phyloP scores from a whole-genome alignment of 2,797 vertebrate species.

The Crenichthys baileyi region DNA sequence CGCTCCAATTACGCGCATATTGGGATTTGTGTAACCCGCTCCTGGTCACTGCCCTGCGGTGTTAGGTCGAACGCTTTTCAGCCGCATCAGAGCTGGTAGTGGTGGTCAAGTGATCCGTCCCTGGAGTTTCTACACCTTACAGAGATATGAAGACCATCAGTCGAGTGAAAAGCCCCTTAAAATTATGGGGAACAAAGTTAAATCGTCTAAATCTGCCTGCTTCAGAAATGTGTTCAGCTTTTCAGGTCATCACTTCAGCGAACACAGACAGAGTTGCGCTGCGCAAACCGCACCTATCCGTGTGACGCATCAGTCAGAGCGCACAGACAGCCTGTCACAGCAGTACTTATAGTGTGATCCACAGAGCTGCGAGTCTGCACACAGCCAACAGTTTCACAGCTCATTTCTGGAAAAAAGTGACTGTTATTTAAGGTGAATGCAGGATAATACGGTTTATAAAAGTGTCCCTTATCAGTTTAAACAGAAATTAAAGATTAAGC shows the following conservation, averaged over 20 bases:
- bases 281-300: slow-evolving; percentile 59
- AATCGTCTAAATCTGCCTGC: slow-evolving; percentile 3
- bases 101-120: slow-evolving; percentile 17
- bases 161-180: slow-evolving; percentile 5
- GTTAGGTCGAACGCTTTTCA: slow-evolving; percentile 29
- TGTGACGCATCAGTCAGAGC: slow-evolving; percentile 58
- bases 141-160: slow-evolving; percentile 9
- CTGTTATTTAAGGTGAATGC: not conserved
- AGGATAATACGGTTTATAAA: not conserved
- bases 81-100: slow-evolving; percentile 36
- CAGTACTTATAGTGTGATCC: slow-evolving; percentile 5
- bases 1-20: slow-evolving; percentile 79
- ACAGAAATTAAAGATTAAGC: not conserved
- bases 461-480: not conserved
- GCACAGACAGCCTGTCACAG: slow-evolving; percentile 29
- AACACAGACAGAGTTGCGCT: slow-evolving; percentile 41
- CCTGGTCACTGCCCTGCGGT: slow-evolving; percentile 50
- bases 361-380: not conserved
- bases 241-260: slow-evolving; percentile 15
- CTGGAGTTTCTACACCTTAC: not conserved
- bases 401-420: not conserved
- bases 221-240: slow-evolving; percentile 10
- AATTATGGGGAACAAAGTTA: slow-evolving; percentile 21
- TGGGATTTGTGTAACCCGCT: slow-evolving; percentile 61
- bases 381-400: not conserved